phyloP scores from a whole-genome alignment of 2,888 invertebrate genomes.

The Cinara cedri region DNA sequence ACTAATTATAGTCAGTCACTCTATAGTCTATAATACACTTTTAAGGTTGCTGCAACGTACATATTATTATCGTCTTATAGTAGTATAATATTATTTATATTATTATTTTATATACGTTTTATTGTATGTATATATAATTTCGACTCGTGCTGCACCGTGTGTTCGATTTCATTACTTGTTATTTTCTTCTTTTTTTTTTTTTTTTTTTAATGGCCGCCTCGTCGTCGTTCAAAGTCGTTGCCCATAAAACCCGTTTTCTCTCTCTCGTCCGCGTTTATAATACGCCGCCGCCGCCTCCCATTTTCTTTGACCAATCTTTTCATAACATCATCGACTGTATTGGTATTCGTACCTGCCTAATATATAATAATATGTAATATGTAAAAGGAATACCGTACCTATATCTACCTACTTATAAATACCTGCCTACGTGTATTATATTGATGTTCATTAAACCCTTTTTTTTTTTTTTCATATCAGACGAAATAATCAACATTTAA shows the following conservation, averaged over 20 bases:
- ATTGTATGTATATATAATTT: constrained; percentile 22
- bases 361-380: too few species aligned
- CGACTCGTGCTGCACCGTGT: constrained; percentile 21
- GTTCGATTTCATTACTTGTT: constrained; percentile 50
- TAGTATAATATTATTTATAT: constrained; percentile 39
- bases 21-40: too few species aligned
- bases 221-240: constrained; percentile 45
- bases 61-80: too few species aligned
- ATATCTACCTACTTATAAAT: not conserved
- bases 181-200: constrained; percentile 41
- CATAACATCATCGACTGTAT: constrained; percentile 26
- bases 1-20: constrained; percentile 45
- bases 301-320: constrained; percentile 48
- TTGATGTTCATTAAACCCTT: constrained; percentile 11
- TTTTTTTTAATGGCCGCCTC: constrained; percentile 49
- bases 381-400: not conserved
- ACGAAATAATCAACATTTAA: constrained; percentile 7
- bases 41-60: not conserved
- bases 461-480: not conserved
- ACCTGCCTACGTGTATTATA: not conserved
- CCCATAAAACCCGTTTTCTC: constrained; percentile 54
- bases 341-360: constrained; percentile 9
- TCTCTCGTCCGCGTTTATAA: constrained; percentile 29
- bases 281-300: constrained; percentile 45
- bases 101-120: constrained; percentile 35